A percentile compares a stretch with the other conserved stretches of the same genome.
phyloP scores from a whole-genome alignment of 2,113 vertebrate genomes.

The Zosterops borbonicus region DNA sequence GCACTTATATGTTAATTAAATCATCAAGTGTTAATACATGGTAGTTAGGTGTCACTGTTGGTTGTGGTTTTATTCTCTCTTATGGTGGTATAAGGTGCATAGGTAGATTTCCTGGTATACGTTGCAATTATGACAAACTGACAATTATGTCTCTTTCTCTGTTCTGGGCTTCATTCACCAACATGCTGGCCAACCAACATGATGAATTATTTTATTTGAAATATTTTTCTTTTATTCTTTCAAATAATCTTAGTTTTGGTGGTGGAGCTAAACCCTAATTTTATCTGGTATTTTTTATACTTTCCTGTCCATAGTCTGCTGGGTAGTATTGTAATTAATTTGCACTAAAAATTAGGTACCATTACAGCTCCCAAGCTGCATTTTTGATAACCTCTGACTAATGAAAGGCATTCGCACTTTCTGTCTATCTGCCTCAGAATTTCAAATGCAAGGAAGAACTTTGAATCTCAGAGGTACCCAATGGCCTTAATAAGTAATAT shows the following conservation, averaged over 20 bases:
- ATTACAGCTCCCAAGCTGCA: background rate
- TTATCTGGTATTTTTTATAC: background rate
- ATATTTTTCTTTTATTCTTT: background rate
- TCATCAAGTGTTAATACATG: background rate
- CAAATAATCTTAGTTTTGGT: background rate
- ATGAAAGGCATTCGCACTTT: background rate
- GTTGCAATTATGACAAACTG: background rate
- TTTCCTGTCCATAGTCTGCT: background rate
- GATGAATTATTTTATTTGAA: background rate
- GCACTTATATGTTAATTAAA: slow-evolving; percentile 27
- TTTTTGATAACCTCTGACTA: background rate
- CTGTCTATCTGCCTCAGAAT: background rate
- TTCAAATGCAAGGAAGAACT: background rate
- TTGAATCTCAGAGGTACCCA: background rate
- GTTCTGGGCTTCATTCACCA: background rate
- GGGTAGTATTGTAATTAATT: background rate
- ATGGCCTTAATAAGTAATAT: background rate
- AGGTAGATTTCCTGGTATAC: background rate
- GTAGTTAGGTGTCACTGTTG: background rate
- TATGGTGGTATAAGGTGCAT: background rate
- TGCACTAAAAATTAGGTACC: background rate
- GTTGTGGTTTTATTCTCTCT: background rate
- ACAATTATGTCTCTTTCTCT: background rate
- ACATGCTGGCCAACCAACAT: background rate
- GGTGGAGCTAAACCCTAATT: background rate